Evolutionary conservation across 2,797 vertebrate species (phyloP).

Genomic region (Myiotriccus ornatus): DNA sequence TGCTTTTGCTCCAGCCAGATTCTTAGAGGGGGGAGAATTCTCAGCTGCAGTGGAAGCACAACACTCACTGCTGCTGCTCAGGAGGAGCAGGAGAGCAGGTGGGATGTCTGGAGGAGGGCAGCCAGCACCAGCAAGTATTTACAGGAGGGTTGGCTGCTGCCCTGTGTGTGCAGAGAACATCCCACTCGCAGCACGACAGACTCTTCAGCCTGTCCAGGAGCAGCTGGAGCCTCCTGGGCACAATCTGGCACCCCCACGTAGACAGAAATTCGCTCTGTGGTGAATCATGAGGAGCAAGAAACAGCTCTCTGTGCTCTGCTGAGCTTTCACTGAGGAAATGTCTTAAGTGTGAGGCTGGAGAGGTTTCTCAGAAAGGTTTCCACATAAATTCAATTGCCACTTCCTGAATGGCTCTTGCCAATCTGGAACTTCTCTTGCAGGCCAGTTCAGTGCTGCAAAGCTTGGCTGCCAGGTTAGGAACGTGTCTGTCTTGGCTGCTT

Average conservation of each 20-base stretch:
- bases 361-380: neutral
- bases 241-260: accelerated
- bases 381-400: neutral
- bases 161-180: neutral
- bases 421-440: neutral
- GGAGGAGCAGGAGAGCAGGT: neutral
- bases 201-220: neutral
- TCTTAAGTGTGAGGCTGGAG: neutral
- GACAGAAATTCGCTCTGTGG: neutral
- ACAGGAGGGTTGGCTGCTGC: neutral
- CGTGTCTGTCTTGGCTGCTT: neutral
- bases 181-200: accelerated
- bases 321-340: neutral
- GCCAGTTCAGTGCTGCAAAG: neutral
- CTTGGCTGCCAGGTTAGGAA: neutral
- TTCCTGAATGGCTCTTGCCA: neutral
- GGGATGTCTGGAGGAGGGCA: neutral
- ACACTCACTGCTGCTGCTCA: neutral
- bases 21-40: neutral
- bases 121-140: accelerated
- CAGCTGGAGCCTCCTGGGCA: neutral
- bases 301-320: neutral
- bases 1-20: accelerated
- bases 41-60: neutral
- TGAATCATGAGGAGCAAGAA: neutral